A percentile compares a stretch with the other conserved stretches of the same genome.
These are phyloP conservation scores for Tethea ocularis DNA, from an alignment of 2,888 invertebrate genomes.

Conservation along the genomic window DNA sequence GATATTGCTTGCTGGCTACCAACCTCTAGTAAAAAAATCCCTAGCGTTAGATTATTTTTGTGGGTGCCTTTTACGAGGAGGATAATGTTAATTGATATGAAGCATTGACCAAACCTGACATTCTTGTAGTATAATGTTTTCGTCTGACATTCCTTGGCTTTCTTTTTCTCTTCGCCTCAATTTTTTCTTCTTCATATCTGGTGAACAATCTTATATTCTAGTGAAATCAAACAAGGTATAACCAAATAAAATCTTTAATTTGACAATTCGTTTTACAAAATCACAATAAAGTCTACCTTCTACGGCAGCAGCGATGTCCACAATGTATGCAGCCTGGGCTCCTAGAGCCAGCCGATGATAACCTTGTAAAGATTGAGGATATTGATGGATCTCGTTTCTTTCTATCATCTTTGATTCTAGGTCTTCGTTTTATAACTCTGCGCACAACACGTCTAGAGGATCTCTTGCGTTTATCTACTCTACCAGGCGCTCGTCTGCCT, in stretches of 20 bases:
- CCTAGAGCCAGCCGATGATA: slow-evolving; percentile 37
- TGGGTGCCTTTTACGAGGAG: too few species aligned
- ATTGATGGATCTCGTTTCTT: slow-evolving; percentile 37
- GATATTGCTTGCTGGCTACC: too few species aligned
- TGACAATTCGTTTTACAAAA: slow-evolving; percentile 30
- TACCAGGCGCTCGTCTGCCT: slow-evolving; percentile 27
- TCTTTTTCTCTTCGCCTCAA: slow-evolving; percentile 8
- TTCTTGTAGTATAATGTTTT: neutral
- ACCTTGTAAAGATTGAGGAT: slow-evolving; percentile 47
- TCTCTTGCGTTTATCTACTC: slow-evolving; percentile 46
- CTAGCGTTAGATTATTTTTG: too few species aligned
- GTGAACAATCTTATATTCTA: slow-evolving; percentile 32
- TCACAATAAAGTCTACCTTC: slow-evolving; percentile 58
- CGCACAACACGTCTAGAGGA: slow-evolving; percentile 28
- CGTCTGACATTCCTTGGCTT: slow-evolving; percentile 7
- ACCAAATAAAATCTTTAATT: slow-evolving; percentile 24
- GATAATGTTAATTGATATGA: too few species aligned
- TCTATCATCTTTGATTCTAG: slow-evolving; percentile 24
- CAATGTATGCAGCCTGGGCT: slow-evolving; percentile 47
- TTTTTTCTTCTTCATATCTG: slow-evolving; percentile 33
- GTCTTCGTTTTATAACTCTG: slow-evolving; percentile 34
- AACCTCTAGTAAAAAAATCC: too few species aligned
- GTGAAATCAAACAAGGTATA: slow-evolving; percentile 22
- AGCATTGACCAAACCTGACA: neutral
- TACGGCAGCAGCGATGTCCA: slow-evolving; percentile 58